Conservation (phyloP, 2,888 invertebrate species). For the Microchrysa polita region DNA sequence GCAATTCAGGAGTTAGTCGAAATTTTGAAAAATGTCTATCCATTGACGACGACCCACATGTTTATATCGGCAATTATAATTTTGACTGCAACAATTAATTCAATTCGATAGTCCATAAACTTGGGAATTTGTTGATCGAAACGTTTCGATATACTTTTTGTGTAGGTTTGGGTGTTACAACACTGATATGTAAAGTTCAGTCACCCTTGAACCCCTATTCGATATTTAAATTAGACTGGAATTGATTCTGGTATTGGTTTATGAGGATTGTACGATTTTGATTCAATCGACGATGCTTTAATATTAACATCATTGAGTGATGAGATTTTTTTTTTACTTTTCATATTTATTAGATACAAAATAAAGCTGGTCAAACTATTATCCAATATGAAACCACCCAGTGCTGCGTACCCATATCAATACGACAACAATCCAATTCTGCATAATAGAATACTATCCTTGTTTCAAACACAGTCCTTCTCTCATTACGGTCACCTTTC, state of each 20-base stretch:
- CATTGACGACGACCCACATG: constrained; percentile 25
- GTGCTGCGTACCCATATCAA: too few relatives aligned
- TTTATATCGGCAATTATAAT: constrained; percentile 43
- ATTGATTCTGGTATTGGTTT: not conserved
- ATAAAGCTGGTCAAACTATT: too few relatives aligned
- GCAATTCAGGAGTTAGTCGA: constrained; percentile 6
- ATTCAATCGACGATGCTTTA: too few relatives aligned
- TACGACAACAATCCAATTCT: too few relatives aligned
- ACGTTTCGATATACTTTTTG: constrained; percentile 6
- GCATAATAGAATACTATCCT: too few relatives aligned
- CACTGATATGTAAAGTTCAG: constrained; percentile 8
- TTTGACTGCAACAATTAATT: constrained; percentile 45
- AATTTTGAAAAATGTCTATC: not conserved
- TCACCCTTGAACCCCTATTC: constrained; percentile 35
- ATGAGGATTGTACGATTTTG: not conserved
- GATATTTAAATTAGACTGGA: not conserved
- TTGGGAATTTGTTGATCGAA: constrained; percentile 27
- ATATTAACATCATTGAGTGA: too few relatives aligned
- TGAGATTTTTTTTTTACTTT: too few relatives aligned
- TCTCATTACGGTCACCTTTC: constrained; percentile 11
- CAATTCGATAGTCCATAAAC: constrained; percentile 17
- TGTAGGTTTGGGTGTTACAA: not conserved
- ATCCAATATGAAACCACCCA: too few relatives aligned
- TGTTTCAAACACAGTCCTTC: not conserved
- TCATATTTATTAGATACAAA: too few relatives aligned